Percentiles rank a stretch among this genome's conserved stretches.
phyloP scores from a whole-genome alignment of 2,113 vertebrate genomes.

The Gyps fulvus region DNA sequence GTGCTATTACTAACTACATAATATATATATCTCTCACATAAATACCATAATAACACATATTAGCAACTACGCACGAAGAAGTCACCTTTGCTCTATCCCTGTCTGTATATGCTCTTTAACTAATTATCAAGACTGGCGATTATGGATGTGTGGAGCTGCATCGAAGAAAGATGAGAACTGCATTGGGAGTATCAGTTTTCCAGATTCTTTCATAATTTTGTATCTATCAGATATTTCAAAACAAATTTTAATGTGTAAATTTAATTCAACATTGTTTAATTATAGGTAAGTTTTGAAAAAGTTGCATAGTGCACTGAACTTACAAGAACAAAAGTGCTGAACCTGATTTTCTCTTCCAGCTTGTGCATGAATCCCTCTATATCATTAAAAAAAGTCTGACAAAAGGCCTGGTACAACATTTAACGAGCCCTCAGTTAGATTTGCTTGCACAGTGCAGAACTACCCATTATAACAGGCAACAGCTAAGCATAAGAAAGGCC shows the following conservation, averaged over 20 bases:
- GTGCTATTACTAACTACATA: not conserved
- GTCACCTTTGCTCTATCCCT: not conserved
- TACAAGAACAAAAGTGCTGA: not conserved
- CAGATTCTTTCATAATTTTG: not conserved
- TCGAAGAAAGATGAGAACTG: not conserved
- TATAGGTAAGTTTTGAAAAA: not conserved
- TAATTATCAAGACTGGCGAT: not conserved
- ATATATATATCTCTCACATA: too few species aligned
- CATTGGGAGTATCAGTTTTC: not conserved
- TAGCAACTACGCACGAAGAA: not conserved
- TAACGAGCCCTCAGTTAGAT: not conserved
- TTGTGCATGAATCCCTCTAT: not conserved
- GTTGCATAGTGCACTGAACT: fast-evolving
- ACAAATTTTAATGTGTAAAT: fast-evolving
- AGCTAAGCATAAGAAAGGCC: not conserved
- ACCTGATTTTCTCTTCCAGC: not conserved
- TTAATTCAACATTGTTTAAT: not conserved
- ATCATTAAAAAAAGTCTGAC: not conserved
- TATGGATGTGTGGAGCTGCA: not conserved
- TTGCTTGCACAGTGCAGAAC: not conserved
- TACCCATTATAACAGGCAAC: not conserved
- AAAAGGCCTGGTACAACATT: not conserved
- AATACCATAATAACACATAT: not conserved
- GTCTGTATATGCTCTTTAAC: not conserved
- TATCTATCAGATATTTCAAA: not conserved